Evolutionary conservation across 1,140 invertebrate species (phyloP).

Genomic region (Stegodyphus mimosarum): DNA sequence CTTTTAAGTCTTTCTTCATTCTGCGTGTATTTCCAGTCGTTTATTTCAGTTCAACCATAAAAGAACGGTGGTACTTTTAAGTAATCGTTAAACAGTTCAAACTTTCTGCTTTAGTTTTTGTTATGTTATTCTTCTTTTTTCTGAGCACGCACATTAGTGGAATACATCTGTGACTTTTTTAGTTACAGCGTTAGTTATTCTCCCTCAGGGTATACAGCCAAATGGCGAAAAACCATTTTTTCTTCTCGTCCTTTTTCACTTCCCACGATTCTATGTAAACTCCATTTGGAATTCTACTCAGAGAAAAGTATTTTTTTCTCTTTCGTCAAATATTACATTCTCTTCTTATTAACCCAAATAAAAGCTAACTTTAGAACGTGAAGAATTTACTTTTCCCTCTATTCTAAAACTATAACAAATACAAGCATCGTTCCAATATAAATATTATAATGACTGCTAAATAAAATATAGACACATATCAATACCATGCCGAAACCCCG

Average conservation of each 20-base stretch:
- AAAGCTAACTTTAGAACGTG: no score
- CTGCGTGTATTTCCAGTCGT: neutral
- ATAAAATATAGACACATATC: no score
- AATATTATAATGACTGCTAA: no score
- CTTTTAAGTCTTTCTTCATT: neutral
- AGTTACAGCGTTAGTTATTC: neutral
- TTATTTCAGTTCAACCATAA: neutral
- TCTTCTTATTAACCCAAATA: no score
- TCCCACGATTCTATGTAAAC: neutral
- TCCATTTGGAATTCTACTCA: neutral
- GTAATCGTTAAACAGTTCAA: constrained; percentile 26
- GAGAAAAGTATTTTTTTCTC: no score
- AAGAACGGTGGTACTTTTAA: constrained; percentile 22
- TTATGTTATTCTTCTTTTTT: neutral
- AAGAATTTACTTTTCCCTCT: no score
- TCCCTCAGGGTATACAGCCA: neutral
- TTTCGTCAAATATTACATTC: no score
- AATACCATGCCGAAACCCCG: no score
- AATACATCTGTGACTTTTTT: neutral
- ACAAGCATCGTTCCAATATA: no score
- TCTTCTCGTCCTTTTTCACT: neutral
- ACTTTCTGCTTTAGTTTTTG: neutral
- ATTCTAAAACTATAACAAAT: no score
- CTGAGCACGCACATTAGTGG: neutral
- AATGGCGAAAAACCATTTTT: neutral